phyloP scores from a whole-genome alignment of 2,113 vertebrate genomes.

The Phainopepla nitens region DNA sequence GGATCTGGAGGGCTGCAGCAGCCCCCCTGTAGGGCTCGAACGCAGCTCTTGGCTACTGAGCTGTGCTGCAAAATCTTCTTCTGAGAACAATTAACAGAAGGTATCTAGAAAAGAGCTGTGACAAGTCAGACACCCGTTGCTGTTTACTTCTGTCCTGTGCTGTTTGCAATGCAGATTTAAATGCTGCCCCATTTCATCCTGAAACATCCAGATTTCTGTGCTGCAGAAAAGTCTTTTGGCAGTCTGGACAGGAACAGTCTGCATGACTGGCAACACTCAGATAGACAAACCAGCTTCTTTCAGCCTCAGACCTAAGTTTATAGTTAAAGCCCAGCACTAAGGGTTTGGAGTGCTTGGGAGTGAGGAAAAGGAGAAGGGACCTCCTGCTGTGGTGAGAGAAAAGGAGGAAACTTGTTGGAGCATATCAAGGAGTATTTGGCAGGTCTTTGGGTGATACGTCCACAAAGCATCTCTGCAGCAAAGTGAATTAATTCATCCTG shows the following conservation, averaged over 20 bases:
- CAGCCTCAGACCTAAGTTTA: not conserved
- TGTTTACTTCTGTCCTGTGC: not conserved
- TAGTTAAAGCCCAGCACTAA: not conserved
- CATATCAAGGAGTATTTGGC: not conserved
- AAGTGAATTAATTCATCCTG: not conserved
- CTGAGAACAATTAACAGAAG: not conserved
- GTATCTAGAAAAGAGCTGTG: not conserved
- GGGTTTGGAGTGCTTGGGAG: not conserved
- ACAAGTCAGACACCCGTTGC: not conserved
- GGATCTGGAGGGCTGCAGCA: not conserved
- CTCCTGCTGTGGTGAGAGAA: not conserved
- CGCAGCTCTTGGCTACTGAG: not conserved
- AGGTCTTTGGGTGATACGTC: not conserved
- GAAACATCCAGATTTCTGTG: not conserved
- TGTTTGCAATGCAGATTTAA: not conserved
- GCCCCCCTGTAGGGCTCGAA: not conserved
- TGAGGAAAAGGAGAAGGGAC: not conserved
- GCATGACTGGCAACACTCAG: not conserved
- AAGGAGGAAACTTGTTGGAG: not conserved
- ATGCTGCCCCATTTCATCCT: not conserved
- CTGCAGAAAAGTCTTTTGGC: not conserved
- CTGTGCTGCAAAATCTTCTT: not conserved
- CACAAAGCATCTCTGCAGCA: not conserved
- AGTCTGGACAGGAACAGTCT: not conserved
- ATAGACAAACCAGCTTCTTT: not conserved